phyloP scores from a whole-genome alignment of 2,113 vertebrate species.

The Chrysemys picta region DNA sequence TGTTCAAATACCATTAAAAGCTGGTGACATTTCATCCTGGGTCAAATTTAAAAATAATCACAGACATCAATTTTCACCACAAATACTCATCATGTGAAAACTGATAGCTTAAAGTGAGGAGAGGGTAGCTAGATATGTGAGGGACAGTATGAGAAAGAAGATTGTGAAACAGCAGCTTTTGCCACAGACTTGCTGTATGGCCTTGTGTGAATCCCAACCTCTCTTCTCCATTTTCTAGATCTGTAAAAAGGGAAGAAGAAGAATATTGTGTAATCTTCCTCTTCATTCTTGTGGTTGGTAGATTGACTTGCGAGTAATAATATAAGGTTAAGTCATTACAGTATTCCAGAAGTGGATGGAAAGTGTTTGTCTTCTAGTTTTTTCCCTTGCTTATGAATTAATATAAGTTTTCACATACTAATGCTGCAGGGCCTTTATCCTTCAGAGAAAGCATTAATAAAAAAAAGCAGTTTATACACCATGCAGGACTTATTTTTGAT shows the following conservation, averaged over 20 bases:
- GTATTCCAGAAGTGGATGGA: background rate
- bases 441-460: slow-evolving; percentile 41
- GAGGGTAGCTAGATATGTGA: background rate
- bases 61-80: background rate
- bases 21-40: background rate
- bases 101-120: background rate
- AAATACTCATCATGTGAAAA: background rate
- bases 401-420: slow-evolving; percentile 37
- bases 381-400: slow-evolving; percentile 36
- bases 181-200: background rate
- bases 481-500: slow-evolving; percentile 18
- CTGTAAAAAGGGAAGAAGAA: background rate
- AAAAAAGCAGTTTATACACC: background rate
- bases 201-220: background rate
- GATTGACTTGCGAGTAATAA: background rate
- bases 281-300: background rate
- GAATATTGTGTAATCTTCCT: background rate
- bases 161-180: too few species aligned
- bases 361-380: background rate
- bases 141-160: background rate
- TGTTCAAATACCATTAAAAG: background rate
- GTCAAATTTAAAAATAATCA: slow-evolving; percentile 27
- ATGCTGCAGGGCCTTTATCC: slow-evolving; percentile 29
- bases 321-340: background rate
- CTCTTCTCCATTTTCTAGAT: background rate